Evolutionary conservation across 1,140 invertebrate genomes (phyloP).

Genomic region (Pomacea maculata): DNA sequence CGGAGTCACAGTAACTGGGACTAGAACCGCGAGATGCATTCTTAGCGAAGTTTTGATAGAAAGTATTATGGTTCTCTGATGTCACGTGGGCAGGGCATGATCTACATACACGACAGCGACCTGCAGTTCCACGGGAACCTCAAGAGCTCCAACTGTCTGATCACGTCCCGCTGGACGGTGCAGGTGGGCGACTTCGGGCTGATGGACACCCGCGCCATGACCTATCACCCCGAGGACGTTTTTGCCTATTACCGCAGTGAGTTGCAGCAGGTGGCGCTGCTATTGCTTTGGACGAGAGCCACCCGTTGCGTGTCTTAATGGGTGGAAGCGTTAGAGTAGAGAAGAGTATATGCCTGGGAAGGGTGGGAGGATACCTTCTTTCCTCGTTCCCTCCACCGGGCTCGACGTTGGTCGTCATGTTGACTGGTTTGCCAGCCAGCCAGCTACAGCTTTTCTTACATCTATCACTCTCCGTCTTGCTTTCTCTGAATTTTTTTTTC

Average conservation of each 20-base stretch:
- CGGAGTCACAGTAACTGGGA: too few relatives aligned
- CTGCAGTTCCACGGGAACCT: slow-evolving; percentile 93
- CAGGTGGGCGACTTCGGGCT: slow-evolving; percentile 95
- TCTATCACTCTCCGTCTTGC: too few relatives aligned
- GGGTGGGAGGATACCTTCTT: too few relatives aligned
- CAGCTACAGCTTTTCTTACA: too few relatives aligned
- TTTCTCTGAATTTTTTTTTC: too few relatives aligned
- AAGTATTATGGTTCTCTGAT: too few relatives aligned
- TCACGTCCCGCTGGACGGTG: slow-evolving; percentile 93
- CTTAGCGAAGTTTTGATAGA: too few relatives aligned
- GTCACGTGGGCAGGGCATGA: slow-evolving; percentile 80
- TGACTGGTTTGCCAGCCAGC: too few relatives aligned
- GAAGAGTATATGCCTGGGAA: neutral
- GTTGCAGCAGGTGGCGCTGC: neutral
- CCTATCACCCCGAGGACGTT: slow-evolving; percentile 53
- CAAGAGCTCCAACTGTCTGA: slow-evolving; percentile 93
- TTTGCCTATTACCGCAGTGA: slow-evolving; percentile 60
- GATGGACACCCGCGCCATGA: slow-evolving; percentile 83
- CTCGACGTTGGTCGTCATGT: too few relatives aligned
- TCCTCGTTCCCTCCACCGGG: too few relatives aligned
- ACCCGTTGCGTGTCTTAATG: too few relatives aligned
- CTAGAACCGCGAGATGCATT: too few relatives aligned
- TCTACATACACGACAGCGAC: slow-evolving; percentile 89
- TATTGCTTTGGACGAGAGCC: neutral
- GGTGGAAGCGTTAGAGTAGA: neutral